Conservation (phyloP, 2,113 vertebrate species). For the Alaudala cheleensis region DNA sequence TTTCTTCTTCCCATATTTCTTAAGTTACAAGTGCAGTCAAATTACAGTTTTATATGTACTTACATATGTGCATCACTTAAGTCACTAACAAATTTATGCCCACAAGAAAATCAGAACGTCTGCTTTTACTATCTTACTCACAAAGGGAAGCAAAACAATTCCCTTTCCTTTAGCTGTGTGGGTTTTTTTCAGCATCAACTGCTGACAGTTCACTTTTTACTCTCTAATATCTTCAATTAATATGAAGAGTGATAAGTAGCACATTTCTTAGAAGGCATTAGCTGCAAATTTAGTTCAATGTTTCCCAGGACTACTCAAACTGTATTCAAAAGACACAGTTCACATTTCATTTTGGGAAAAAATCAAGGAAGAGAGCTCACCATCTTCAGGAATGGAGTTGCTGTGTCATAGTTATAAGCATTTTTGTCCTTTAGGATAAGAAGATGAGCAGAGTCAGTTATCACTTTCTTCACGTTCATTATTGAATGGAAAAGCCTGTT, state of each 20-base stretch:
- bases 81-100: neutral
- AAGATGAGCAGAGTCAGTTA: slow-evolving; percentile 84
- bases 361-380: slow-evolving; percentile 69
- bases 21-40: neutral
- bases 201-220: neutral
- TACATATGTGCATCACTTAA: neutral
- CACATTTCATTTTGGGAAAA: neutral
- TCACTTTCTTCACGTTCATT: slow-evolving; percentile 83
- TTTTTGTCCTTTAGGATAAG: slow-evolving; percentile 86
- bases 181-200: neutral
- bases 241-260: neutral
- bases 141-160: neutral
- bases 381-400: slow-evolving; percentile 82
- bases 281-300: neutral
- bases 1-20: neutral
- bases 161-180: neutral
- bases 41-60: neutral
- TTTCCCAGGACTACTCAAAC: neutral
- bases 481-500: slow-evolving; percentile 87
- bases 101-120: neutral
- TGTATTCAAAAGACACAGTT: neutral
- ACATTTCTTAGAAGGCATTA: neutral
- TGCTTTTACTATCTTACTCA: neutral
- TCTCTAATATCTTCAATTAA: neutral
- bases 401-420: slow-evolving; percentile 73